Evolutionary conservation across 2,113 vertebrate species (phyloP).

Genomic region (Geococcyx californianus): DNA sequence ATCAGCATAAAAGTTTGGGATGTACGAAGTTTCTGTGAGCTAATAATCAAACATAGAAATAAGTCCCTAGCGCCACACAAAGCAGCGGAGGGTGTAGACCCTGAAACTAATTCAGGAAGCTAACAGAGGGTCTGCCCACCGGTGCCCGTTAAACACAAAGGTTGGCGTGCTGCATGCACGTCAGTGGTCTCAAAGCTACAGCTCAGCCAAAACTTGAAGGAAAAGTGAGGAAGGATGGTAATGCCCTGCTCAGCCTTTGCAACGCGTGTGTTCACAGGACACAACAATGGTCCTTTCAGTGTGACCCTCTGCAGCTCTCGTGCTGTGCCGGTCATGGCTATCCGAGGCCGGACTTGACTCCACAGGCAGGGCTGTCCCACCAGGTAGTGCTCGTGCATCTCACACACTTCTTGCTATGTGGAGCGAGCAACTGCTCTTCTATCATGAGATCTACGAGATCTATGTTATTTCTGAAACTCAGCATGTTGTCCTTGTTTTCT

Average conservation of each 20-base stretch:
- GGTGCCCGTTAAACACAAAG: not conserved
- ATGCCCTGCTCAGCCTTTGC: not conserved
- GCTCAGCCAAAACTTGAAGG: not conserved
- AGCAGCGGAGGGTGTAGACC: not conserved
- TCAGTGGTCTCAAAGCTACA: not conserved
- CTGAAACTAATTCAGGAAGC: not conserved
- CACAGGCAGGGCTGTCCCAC: not conserved
- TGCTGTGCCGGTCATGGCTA: not conserved
- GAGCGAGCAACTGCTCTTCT: not conserved
- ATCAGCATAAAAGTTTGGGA: not conserved
- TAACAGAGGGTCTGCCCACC: not conserved
- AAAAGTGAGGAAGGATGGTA: not conserved
- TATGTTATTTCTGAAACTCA: not conserved
- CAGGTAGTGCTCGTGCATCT: not conserved
- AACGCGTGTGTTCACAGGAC: accelerated
- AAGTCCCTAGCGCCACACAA: not conserved
- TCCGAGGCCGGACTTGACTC: not conserved
- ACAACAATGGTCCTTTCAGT: not conserved
- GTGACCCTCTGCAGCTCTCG: not conserved
- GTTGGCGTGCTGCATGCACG: not conserved
- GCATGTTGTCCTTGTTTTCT: not conserved
- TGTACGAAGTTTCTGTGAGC: not conserved
- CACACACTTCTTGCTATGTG: not conserved
- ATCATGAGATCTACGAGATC: not conserved
- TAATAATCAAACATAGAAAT: not conserved